Evolutionary conservation across 2,113 vertebrate species (phyloP).

Genomic region (human): DNA sequence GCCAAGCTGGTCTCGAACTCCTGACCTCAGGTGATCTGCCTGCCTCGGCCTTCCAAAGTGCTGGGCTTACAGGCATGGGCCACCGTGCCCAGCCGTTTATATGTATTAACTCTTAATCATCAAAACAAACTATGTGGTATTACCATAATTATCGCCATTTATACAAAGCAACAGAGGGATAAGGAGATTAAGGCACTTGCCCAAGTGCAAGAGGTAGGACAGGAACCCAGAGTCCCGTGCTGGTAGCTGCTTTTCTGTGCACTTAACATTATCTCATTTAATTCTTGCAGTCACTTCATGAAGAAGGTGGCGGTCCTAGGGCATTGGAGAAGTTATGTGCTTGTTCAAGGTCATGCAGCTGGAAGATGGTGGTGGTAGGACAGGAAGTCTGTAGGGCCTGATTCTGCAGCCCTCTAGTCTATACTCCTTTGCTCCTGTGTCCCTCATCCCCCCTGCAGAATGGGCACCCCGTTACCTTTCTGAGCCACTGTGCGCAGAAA

Average conservation of each 20-base stretch:
- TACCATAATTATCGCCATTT: background rate
- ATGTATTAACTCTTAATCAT: background rate
- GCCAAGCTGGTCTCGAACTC: no score
- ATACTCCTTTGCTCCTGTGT: background rate
- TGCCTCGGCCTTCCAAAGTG: no score
- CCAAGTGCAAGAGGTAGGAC: background rate
- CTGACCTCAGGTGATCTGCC: no score
- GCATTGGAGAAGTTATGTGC: background rate
- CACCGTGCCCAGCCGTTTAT: background rate
- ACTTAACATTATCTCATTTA: background rate
- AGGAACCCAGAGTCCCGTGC: background rate
- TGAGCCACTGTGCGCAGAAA: slow-evolving; percentile 81
- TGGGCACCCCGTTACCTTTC: slow-evolving; percentile 69
- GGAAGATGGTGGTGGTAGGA: background rate
- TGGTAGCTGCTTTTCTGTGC: background rate
- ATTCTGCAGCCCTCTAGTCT: background rate
- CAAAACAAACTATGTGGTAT: background rate
- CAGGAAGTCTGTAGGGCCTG: background rate
- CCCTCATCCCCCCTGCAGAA: background rate
- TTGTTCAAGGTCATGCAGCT: background rate
- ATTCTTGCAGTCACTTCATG: background rate
- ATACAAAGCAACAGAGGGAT: background rate
- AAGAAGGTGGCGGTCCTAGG: background rate
- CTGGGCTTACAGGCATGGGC: no score
- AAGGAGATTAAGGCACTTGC: background rate